Base-by-base conservation (phyloP, 2,888 invertebrate genomes). In the Drosophila meridiana region DNA sequence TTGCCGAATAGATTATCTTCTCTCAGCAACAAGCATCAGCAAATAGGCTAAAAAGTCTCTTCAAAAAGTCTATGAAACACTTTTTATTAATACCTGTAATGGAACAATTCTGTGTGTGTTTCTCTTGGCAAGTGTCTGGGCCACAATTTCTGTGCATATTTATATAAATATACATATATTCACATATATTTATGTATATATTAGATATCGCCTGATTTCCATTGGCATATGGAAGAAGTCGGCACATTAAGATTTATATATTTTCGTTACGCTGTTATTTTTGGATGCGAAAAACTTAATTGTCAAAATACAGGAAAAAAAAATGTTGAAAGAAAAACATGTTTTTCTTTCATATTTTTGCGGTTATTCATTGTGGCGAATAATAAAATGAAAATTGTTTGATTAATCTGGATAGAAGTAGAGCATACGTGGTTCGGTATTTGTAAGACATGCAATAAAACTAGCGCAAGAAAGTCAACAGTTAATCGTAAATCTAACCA, bases 281-380 rank as follows among this genome's bases (percentile, higher is more conserved):
- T 84, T 87, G 68, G 70, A 58, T 55, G 74, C 57, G 55, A 62
- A 73, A 63, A 67, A 67, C 66, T 56, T 70, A 85, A 83, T 83
- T 63, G 75, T 32, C 69, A 80, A 79, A 89, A 78, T 69, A 60
- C 32, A 57, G 28, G 32, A 56, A 68, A 69, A 68, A 43, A 20
- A 34, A 13, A 42, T 20, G 11, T 52, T 53, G 38, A 13, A n/a
- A 48, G 38, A 30, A 62, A 78, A 82, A 73, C 70, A 79, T 87
- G 82, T 69, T 89, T 73, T 74, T 52, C 70, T 72, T 69, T 84
- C 82, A 87, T 87, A 85, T 78, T 84, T 87, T 53, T 69, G 76
- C 72, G 75, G 43, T 72, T 76, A 78, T 75, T 76, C 81, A 89
- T 83, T 69, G 61, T 20, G 28, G 66, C 52, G n/a, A 60, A 69